Evolutionary conservation across 2,888 invertebrate species (phyloP).

Genomic region (Noctua fimbriata): DNA sequence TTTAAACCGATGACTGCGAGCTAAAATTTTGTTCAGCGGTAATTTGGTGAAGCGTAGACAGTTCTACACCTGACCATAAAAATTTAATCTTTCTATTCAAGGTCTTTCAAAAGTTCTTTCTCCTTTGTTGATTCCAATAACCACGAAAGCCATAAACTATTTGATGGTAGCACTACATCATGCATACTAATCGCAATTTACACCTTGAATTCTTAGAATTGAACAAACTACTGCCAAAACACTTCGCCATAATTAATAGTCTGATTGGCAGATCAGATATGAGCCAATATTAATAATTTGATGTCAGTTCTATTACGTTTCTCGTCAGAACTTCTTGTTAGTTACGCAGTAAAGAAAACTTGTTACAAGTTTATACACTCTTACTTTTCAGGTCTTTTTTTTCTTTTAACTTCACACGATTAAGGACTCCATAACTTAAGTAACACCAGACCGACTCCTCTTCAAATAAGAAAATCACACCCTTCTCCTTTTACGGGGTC

Average conservation of each 20-base stretch:
- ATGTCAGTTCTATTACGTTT: not conserved
- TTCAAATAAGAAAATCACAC: conserved; percentile 8
- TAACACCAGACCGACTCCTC: not conserved
- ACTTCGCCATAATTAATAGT: conserved; percentile 15
- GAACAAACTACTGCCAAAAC: conserved; percentile 27
- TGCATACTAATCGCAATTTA: conserved; percentile 7
- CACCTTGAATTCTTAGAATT: conserved; percentile 36
- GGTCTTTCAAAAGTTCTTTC: not conserved
- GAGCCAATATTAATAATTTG: conserved; percentile 22
- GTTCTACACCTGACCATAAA: not conserved
- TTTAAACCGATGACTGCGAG: not conserved
- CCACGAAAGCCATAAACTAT: conserved; percentile 1
- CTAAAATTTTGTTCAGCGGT: not conserved
- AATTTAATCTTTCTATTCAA: not conserved
- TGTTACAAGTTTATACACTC: not conserved
- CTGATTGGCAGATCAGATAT: conserved; percentile 29
- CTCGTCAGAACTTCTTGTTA: not conserved
- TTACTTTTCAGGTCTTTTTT: not conserved
- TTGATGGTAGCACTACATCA: not conserved
- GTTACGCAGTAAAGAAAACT: not conserved
- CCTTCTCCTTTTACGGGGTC: conserved; percentile 19
- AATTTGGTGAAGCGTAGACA: not conserved
- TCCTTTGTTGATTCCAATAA: not conserved
- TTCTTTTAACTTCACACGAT: not conserved
- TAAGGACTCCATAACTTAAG: not conserved